A percentile compares a stretch with the other conserved stretches of the same genome.
Conservation (phyloP, 37 sponge, comb jelly and placozoan species). For the Crambe crambe region DNA sequence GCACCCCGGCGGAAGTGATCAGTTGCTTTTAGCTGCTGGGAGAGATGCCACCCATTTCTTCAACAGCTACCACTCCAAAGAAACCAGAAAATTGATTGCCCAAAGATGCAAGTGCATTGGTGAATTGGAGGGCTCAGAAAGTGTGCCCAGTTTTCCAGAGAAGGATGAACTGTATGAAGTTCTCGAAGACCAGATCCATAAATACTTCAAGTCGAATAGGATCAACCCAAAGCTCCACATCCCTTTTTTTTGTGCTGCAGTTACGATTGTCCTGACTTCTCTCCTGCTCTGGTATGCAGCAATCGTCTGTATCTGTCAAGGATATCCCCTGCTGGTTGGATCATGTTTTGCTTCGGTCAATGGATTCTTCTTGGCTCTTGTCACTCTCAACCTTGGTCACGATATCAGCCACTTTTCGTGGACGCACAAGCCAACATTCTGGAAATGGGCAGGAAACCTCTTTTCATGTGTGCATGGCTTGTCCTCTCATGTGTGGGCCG, state of each 20-base stretch:
- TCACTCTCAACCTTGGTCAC: constrained; percentile 25
- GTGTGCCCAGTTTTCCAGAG: neutral
- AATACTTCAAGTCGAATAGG: constrained; percentile 32
- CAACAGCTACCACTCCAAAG: constrained; percentile 37
- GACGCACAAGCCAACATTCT: constrained; percentile 40
- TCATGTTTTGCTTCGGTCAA: neutral
- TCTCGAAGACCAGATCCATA: constrained; percentile 5
- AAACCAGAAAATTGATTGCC: neutral
- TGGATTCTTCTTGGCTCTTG: constrained; percentile 18
- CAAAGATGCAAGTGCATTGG: constrained; percentile 9
- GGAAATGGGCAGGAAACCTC: constrained; percentile 7
- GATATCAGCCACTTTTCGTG: constrained; percentile 36
- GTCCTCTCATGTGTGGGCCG: constrained; percentile 9
- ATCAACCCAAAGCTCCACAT: constrained; percentile 15
- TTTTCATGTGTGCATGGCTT: neutral
- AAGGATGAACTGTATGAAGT: constrained; percentile 26
- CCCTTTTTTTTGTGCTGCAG: neutral
- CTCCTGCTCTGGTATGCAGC: neutral
- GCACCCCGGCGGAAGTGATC: constrained; percentile 56
- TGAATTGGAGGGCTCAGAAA: neutral
- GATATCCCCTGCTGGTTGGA: neutral
- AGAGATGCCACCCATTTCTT: constrained; percentile 43
- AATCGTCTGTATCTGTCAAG: neutral
- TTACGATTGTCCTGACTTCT: neutral
- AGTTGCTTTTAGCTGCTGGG: constrained; percentile 51